These are phyloP conservation scores for Narcine bancroftii DNA, from an alignment of 2,113 vertebrate species.

Conservation along the genomic window DNA sequence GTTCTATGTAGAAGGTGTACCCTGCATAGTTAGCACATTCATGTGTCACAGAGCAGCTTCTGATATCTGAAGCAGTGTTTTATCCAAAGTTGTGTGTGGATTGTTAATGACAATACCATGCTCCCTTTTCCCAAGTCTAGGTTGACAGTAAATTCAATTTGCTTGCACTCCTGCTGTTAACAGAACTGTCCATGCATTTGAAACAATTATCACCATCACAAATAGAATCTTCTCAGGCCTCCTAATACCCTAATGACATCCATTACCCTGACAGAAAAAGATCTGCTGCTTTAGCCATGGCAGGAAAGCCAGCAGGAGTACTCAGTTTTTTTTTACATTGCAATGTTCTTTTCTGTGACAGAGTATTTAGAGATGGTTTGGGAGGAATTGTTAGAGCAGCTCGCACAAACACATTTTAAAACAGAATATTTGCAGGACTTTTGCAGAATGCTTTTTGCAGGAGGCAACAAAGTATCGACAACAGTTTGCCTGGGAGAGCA, in stretches of 20 bases:
- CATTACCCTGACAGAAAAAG: background rate
- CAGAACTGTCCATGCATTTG: background rate
- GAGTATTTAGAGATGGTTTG: no score
- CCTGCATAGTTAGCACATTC: no score
- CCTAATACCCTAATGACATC: background rate
- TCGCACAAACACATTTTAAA: no score
- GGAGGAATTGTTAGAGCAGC: no score
- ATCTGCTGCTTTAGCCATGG: background rate
- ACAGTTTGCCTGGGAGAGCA: no score
- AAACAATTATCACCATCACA: constrained; percentile 6
- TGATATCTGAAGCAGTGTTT: background rate
- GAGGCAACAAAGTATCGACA: no score
- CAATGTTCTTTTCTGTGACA: background rate
- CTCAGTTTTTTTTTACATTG: background rate
- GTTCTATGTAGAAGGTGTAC: no score
- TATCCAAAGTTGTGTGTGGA: no score
- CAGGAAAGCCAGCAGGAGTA: background rate
- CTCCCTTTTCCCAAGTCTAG: background rate
- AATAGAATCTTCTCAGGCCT: background rate
- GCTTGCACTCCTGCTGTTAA: background rate
- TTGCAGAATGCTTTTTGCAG: no score
- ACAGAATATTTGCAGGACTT: no score
- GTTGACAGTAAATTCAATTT: background rate
- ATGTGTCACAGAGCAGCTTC: background rate
- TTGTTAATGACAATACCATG: background rate